Conservation (phyloP, 2,888 invertebrate species). For the Leptopterna dolabrata region DNA sequence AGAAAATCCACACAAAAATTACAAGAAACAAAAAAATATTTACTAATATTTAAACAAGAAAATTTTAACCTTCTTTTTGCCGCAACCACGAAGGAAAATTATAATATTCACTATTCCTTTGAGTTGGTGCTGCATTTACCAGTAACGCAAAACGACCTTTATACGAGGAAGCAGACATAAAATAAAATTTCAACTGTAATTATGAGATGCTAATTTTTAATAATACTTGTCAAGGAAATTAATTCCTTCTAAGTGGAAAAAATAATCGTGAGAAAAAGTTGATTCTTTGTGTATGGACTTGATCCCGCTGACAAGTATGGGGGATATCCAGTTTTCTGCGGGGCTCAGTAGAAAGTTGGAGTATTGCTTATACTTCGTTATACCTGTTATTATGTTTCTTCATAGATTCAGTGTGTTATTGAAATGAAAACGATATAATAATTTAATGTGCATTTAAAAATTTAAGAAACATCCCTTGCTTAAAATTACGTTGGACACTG, state of each 20-base stretch:
- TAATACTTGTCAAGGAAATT: not conserved
- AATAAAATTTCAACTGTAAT: not conserved
- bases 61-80: not conserved
- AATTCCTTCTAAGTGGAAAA: not conserved
- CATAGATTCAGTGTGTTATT: conserved; percentile 33
- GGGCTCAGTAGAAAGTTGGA: conserved; percentile 41
- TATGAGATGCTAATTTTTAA: not conserved
- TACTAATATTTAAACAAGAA: not conserved
- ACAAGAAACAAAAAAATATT: conserved; percentile 17
- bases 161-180: not conserved
- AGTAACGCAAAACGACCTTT: not conserved
- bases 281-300: not conserved
- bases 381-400: conserved; percentile 21
- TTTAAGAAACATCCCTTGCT: conserved; percentile 20
- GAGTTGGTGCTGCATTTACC: conserved; percentile 18
- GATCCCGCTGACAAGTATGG: conserved; percentile 23
- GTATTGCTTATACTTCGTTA: conserved; percentile 24
- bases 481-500: conserved; percentile 17
- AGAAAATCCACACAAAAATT: conserved; percentile 1
- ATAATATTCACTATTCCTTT: conserved; percentile 13
- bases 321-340: conserved; percentile 45
- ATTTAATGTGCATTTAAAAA: conserved; percentile 52
- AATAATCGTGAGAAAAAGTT: conserved; percentile 20
- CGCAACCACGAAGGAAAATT: not conserved
- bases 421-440: conserved; percentile 25